Conservation (phyloP, 2,888 invertebrate species). For the Elegia similella region DNA sequence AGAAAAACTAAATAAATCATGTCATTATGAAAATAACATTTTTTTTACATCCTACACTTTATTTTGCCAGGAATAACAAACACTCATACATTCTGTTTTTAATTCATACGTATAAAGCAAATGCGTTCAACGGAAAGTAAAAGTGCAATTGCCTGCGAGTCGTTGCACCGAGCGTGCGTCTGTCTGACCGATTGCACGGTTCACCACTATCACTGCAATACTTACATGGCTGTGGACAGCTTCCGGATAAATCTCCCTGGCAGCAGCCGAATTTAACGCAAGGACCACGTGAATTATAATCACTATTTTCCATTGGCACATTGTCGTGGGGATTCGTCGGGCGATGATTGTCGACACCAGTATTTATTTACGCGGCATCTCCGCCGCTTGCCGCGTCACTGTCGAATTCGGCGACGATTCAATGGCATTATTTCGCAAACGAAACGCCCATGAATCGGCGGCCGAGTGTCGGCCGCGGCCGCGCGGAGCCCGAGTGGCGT, state of each 20-base stretch:
- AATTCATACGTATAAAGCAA: conserved; percentile 31
- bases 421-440: conserved; percentile 76
- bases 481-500: conserved; percentile 66
- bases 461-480: conserved; percentile 76
- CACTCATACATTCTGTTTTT: background rate
- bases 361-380: conserved; percentile 74
- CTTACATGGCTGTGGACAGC: conserved; percentile 62
- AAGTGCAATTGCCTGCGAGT: conserved; percentile 57
- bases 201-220: conserved; percentile 30
- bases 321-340: conserved; percentile 56
- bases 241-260: conserved; percentile 54
- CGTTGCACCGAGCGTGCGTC: conserved; percentile 49
- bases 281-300: conserved; percentile 64
- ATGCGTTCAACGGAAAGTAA: conserved; percentile 67
- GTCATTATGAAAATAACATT: too few relatives aligned
- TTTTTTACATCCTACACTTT: too few relatives aligned
- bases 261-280: conserved; percentile 41
- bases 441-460: conserved; percentile 54
- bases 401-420: conserved; percentile 60
- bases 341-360: conserved; percentile 48
- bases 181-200: conserved; percentile 39
- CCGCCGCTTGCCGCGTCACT: conserved; percentile 60
- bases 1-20: too few relatives aligned
- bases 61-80: too few relatives aligned
- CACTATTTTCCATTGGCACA: conserved; percentile 76